These are phyloP conservation scores for Babyrousa celebensis DNA, from an alignment of 2,797 vertebrate genomes.

Conservation along the genomic window DNA sequence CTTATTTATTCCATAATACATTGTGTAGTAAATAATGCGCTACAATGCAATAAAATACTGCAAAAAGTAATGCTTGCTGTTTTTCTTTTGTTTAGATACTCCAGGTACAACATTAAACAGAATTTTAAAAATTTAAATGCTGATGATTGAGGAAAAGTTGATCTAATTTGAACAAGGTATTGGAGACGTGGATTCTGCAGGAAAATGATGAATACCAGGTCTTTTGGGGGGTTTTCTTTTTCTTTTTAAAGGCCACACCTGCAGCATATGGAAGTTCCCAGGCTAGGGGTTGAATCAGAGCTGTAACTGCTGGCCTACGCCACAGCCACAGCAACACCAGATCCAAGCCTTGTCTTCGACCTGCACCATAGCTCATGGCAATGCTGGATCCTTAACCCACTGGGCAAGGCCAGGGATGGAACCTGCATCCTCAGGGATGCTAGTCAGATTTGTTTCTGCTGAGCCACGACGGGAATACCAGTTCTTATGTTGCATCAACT, in stretches of 20 bases:
- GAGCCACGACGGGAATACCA: neutral
- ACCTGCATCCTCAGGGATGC: too few relatives aligned
- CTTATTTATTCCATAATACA: conserved; percentile 10
- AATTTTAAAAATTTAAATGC: conserved; percentile 41
- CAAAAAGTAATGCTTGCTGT: neutral
- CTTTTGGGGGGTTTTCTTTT: neutral
- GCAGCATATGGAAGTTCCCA: too few relatives aligned
- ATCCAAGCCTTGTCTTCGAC: too few relatives aligned
- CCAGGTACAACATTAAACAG: neutral
- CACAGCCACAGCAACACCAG: too few relatives aligned
- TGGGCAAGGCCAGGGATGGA: too few relatives aligned
- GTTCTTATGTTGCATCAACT: conserved; percentile 27
- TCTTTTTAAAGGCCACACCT: too few relatives aligned
- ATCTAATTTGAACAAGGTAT: conserved; percentile 36
- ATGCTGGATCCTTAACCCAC: too few relatives aligned
- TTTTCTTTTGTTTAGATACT: conserved; percentile 42
- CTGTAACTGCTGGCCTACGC: too few relatives aligned
- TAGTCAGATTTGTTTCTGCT: too few relatives aligned
- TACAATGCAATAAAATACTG: conserved; percentile 52
- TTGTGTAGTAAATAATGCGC: neutral
- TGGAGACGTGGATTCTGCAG: conserved; percentile 43
- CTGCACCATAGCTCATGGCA: too few relatives aligned
- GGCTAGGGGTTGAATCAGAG: too few relatives aligned
- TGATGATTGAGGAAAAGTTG: neutral
- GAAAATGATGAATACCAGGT: conserved; percentile 38